Evolutionary conservation across 1,140 invertebrate species (phyloP).

Genomic region (Sycophaga agraensis): DNA sequence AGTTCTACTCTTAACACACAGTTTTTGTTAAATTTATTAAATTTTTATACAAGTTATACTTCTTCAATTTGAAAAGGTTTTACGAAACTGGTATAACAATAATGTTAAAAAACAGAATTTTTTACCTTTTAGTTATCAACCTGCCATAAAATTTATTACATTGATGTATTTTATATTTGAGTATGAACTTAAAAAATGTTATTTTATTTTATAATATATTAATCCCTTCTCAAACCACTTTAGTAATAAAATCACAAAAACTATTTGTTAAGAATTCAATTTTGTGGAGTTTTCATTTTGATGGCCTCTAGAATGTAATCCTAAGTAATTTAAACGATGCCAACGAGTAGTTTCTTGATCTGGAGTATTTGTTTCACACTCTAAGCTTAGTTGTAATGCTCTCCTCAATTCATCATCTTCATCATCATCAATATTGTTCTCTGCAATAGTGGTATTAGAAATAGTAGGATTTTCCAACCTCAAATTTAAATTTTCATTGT

Average conservation of each 20-base stretch:
- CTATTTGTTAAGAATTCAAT: constrained; percentile 50
- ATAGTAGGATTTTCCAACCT: constrained; percentile 37
- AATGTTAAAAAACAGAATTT: too few relatives aligned
- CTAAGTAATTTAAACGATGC: constrained; percentile 40
- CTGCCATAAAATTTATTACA: too few relatives aligned
- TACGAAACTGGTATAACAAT: too few relatives aligned
- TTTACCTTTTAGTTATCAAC: too few relatives aligned
- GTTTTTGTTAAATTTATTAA: too few relatives aligned
- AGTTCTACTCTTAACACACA: too few relatives aligned
- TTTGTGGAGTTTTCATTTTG: constrained; percentile 46
- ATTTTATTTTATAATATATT: constrained; percentile 29
- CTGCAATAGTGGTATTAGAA: constrained; percentile 7
- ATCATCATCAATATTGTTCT: constrained; percentile 34
- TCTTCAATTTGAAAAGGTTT: too few relatives aligned
- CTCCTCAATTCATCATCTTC: constrained; percentile 59
- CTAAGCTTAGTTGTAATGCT: constrained; percentile 61
- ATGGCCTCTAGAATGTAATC: constrained; percentile 36
- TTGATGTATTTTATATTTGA: too few relatives aligned
- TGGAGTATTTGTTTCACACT: constrained; percentile 54
- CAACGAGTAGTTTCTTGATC: constrained; percentile 52
- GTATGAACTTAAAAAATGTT: constrained; percentile 25
- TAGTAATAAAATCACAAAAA: constrained; percentile 26
- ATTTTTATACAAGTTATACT: too few relatives aligned
- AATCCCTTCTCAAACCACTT: too few relatives aligned
- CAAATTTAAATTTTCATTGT: constrained; percentile 39